Evolutionary conservation across 2,113 vertebrate genomes (phyloP), one percentile per base, ranked within the genome.

Genomic region (Oxyruncus cristatus): DNA sequence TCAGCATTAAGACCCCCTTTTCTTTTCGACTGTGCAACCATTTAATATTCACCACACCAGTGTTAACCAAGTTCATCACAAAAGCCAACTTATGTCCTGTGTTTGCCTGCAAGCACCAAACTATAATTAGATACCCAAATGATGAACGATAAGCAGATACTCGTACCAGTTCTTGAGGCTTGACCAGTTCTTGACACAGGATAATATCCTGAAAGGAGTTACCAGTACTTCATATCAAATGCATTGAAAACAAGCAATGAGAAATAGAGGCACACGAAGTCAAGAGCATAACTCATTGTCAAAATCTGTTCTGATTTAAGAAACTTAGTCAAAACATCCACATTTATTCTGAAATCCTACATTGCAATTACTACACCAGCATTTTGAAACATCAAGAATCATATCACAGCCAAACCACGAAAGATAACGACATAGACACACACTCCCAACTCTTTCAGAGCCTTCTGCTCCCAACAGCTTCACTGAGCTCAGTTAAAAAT

Each of bases 301-400:
- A 87, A 85, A 93, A 87, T 61, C 59, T 27, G 23, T 75, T 89
- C 22, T 0, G 2, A 72, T 75, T 87, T 76, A 74, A 61, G 30
- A 77, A 68, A 61, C 58, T 44, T 76, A 73, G 89, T 53, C 81
- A 88, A 91, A 87, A 91, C 35, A 85, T 35, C 85, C 62, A 42
- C 46, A 46, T 80, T 96, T 92, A 90, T 92, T 77, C 81, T 33
- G 41, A 87, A 95, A 93, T 33, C 32, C 72, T 88, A 24, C 46
- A 42, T 35, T 46, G 26, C 58, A 37, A 90, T 88, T 65, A 70
- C 53, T 32, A 10, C 37, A 53, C 12, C 62, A 76, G 70, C 74
- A 37, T 49, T 93, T 50, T 80, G 90, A 88, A 92, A 89, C 91
- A 85, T 20, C 0, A 2, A 95, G 71, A 94, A 76, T 58, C 77